Percentiles rank a stretch among this genome's conserved stretches.
Conservation (phyloP, 2,113 vertebrate species). For the Psephotus haematonotus region DNA sequence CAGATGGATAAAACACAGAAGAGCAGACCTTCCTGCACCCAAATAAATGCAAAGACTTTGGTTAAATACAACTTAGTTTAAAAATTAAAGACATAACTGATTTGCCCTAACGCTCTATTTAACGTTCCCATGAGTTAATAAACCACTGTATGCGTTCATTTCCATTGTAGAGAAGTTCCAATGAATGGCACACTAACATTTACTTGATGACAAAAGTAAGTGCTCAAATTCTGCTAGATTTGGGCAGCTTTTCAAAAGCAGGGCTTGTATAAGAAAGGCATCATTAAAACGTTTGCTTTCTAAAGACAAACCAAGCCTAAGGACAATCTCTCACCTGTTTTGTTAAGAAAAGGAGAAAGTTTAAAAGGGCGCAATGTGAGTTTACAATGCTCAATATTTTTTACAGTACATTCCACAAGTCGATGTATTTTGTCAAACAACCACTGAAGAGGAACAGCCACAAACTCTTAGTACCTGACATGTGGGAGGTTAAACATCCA, state of each 20-base stretch:
- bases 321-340: background rate
- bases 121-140: background rate
- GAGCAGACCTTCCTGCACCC: background rate
- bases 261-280: background rate
- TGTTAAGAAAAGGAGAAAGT: background rate
- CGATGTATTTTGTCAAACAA: background rate
- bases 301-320: background rate
- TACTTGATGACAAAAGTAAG: background rate
- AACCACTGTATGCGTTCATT: background rate
- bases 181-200: background rate
- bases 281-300: background rate
- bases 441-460: background rate
- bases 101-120: background rate
- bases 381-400: background rate
- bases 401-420: background rate
- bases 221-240: background rate
- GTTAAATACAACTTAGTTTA: background rate
- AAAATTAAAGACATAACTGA: background rate
- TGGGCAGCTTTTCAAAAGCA: background rate
- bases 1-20: background rate
- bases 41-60: background rate
- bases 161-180: background rate
- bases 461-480: background rate
- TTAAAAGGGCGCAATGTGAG: background rate
- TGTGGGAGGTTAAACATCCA: rapidly evolving